Evolutionary conservation across 2,888 invertebrate genomes (phyloP).

Genomic region (Trileptium ribeirensis): DNA sequence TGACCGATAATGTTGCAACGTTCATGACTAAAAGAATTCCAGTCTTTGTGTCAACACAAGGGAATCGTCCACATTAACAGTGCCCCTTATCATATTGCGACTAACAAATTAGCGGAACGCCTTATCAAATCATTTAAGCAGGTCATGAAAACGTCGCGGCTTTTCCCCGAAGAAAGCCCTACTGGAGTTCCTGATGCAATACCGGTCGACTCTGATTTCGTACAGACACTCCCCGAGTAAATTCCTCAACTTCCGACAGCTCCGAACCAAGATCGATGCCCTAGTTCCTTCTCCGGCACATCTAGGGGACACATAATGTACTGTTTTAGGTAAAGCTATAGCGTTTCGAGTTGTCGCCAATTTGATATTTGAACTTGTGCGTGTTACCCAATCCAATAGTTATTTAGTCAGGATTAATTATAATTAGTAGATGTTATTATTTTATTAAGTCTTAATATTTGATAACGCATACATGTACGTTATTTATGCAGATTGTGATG

Average conservation of each 20-base stretch:
- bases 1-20: conserved; percentile 37
- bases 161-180: conserved; percentile 26
- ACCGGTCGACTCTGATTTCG: conserved; percentile 11
- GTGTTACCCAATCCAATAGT: too few relatives aligned
- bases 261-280: conserved; percentile 18
- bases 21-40: conserved; percentile 27
- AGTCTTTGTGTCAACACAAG: not conserved
- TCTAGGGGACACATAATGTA: too few relatives aligned
- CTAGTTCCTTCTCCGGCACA: conserved; percentile 20
- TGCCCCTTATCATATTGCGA: conserved; percentile 38
- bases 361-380: too few relatives aligned
- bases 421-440: too few relatives aligned
- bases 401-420: too few relatives aligned
- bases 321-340: too few relatives aligned
- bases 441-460: too few relatives aligned
- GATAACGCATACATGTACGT: too few relatives aligned
- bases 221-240: conserved; percentile 25
- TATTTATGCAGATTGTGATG: too few relatives aligned
- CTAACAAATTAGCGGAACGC: conserved; percentile 21
- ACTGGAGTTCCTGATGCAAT: conserved; percentile 32
- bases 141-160: conserved; percentile 20
- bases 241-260: conserved; percentile 25
- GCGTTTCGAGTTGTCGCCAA: too few relatives aligned
- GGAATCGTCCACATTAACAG: conserved; percentile 23
- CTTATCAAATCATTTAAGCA: conserved; percentile 36